Conservation (phyloP, 2,888 invertebrate species). For the Punctoribates punctum region DNA sequence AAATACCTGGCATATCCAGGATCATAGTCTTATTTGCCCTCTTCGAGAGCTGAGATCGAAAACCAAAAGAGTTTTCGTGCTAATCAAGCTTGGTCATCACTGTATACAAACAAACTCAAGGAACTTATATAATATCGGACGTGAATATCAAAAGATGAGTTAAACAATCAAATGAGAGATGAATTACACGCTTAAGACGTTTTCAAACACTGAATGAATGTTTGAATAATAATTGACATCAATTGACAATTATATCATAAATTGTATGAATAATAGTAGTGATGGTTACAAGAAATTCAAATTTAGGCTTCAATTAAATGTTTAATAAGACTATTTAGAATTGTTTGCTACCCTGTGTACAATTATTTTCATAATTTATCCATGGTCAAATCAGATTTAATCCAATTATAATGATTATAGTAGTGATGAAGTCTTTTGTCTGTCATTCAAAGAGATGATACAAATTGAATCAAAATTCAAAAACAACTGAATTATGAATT, state of each 20-base stretch:
- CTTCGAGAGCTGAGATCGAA: too few species aligned
- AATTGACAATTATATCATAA: neutral
- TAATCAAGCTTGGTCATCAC: too few species aligned
- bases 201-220: constrained; percentile 1
- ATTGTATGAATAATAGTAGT: constrained; percentile 6
- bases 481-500: neutral
- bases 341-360: constrained; percentile 24
- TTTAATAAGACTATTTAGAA: neutral
- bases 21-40: too few species aligned
- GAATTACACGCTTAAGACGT: constrained; percentile 7
- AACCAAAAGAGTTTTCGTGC: too few species aligned
- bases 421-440: constrained; percentile 1
- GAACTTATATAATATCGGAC: neutral
- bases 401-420: neutral
- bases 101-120: neutral
- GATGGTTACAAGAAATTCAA: neutral
- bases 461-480: neutral
- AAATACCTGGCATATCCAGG: too few species aligned
- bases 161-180: neutral
- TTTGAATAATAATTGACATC: constrained; percentile 20
- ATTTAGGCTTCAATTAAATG: neutral
- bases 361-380: neutral
- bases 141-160: neutral
- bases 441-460: constrained; percentile 12
- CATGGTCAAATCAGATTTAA: neutral